A percentile compares a stretch with the other conserved stretches of the same genome.
Conservation (phyloP, 2,797 vertebrate species). For the Phoebastria nigripes region DNA sequence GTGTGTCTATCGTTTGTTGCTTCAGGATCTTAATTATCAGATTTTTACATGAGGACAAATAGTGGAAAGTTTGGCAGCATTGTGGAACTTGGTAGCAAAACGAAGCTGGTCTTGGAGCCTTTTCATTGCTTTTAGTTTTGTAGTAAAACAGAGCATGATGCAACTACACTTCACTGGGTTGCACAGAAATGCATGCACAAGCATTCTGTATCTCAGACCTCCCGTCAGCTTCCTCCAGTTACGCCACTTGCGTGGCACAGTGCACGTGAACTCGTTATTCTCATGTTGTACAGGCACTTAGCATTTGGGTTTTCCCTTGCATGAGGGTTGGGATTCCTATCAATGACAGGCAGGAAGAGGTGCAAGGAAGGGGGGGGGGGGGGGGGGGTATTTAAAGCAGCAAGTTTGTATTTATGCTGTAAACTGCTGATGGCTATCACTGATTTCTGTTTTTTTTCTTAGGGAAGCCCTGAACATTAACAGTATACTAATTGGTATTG, state of each 20-base stretch:
- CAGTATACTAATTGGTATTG: neutral
- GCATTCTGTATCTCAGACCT: neutral
- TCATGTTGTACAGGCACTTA: neutral
- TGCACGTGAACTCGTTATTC: rapidly evolving
- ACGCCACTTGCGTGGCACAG: rapidly evolving
- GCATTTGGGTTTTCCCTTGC: neutral
- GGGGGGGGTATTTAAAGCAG: neutral
- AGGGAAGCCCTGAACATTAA: neutral
- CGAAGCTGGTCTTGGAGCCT: neutral
- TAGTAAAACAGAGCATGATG: neutral
- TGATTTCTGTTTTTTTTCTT: neutral
- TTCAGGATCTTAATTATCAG: neutral
- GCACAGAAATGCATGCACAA: neutral
- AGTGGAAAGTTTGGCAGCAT: neutral
- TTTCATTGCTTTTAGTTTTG: neutral
- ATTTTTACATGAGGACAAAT: neutral
- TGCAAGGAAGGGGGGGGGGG: neutral
- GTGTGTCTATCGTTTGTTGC: neutral
- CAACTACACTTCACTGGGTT: rapidly evolving
- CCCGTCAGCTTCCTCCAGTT: neutral
- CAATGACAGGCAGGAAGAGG: neutral
- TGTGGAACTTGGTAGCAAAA: neutral
- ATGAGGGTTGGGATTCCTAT: neutral
- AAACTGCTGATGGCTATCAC: neutral
- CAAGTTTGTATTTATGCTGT: neutral